phyloP scores from a whole-genome alignment of 2,797 vertebrate genomes.

The Phylloscopus collybita region DNA sequence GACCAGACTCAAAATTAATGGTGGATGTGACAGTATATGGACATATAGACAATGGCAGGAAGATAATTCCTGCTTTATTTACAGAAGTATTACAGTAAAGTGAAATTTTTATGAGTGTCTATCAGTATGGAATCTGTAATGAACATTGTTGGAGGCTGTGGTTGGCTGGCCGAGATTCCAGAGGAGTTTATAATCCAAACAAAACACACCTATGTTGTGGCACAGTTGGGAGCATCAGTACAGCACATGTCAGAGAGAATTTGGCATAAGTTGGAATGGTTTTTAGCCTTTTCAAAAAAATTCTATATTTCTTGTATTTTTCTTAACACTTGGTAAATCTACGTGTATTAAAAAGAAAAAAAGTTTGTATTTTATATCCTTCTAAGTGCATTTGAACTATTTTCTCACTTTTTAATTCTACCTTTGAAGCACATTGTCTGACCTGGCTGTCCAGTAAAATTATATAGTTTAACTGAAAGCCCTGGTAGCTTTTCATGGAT shows the following conservation, averaged over 20 bases:
- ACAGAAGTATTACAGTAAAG: not conserved
- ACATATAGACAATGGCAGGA: not conserved
- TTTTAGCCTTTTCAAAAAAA: not conserved
- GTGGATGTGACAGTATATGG: not conserved
- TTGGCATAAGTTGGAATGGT: not conserved
- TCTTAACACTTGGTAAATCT: not conserved
- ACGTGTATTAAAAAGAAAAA: not conserved
- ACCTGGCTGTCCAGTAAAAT: slow-evolving; percentile 25
- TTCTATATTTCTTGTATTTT: not conserved
- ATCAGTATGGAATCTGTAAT: not conserved
- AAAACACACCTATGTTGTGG: not conserved
- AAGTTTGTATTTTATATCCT: not conserved
- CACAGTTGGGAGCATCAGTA: not conserved
- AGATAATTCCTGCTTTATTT: not conserved
- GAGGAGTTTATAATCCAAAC: not conserved
- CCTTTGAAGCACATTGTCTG: not conserved
- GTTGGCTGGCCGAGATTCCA: not conserved
- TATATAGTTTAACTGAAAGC: not conserved
- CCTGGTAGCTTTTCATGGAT: not conserved
- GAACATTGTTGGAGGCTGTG: not conserved
- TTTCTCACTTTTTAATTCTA: not conserved
- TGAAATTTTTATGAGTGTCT: not conserved
- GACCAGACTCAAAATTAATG: not conserved
- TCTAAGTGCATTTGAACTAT: not conserved
- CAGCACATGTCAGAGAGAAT: not conserved